Evolutionary conservation across 64 coral and sea anemone species (phyloP).

Genomic region (Stichodactyla mertensii): DNA sequence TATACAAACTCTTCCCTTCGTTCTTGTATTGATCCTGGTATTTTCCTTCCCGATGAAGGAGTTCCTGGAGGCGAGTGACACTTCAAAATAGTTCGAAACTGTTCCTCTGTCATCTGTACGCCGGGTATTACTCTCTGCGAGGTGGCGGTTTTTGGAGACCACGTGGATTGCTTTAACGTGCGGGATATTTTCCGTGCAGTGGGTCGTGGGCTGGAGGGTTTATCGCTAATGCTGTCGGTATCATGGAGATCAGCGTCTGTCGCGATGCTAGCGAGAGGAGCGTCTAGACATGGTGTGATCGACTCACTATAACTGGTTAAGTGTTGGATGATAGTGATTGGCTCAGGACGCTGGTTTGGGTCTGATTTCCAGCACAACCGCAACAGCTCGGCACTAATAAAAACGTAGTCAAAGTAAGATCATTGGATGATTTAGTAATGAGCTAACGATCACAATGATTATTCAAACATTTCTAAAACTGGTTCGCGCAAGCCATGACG

Average conservation of each 20-base stretch:
- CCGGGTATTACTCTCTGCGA: background rate
- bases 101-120: background rate
- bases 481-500: too few relatives aligned
- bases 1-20: constrained; percentile 1
- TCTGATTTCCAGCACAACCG: constrained; percentile 55
- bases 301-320: constrained; percentile 30
- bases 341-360: constrained; percentile 50
- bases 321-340: constrained; percentile 38
- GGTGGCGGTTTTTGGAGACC: background rate
- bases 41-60: background rate
- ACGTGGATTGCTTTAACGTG: background rate
- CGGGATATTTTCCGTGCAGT: constrained; percentile 12
- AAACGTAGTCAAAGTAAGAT: background rate
- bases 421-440: background rate
- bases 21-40: background rate
- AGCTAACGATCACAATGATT: too few relatives aligned
- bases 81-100: background rate
- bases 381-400: constrained; percentile 33
- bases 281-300: constrained; percentile 65
- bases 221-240: background rate
- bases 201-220: background rate
- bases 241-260: constrained; percentile 43
- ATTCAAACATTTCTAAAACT: too few relatives aligned
- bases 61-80: background rate
- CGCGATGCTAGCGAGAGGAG: constrained; percentile 57